Evolutionary conservation across 2,113 vertebrate genomes (phyloP), one percentile per base, ranked within the genome.

Genomic region (Sisor rabdophorus): DNA sequence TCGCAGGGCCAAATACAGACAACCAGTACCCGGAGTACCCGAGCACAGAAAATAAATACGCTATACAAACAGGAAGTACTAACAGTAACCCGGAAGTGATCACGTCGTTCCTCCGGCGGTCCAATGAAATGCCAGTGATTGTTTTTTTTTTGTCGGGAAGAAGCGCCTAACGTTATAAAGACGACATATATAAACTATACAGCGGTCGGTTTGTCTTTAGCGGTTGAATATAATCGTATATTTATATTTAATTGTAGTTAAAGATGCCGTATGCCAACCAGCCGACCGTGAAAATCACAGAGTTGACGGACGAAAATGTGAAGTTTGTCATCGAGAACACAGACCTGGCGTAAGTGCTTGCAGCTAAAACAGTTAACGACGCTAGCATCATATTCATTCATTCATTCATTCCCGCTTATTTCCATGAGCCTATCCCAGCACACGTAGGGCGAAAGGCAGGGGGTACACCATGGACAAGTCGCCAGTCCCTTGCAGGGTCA

Each of bases 271-370:
- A 98, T 78, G 97, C 97, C 26, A 98, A 98, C 87, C 97, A 98
- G 83, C 97, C 97, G 3, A 98, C 96, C 0, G 96, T 98, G 68
- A 95, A 96, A 75, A 97, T 98, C 79, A 97, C 97, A 1, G 97
- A 98, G 80, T 89, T 98, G 30, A 91, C 94, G 0, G 96, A 98
- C 81, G 97, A 98, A 87, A 98, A 98, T 85, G 97, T 98, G 54
- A 98, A 98, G 81, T 98, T 98, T 87, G 94, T 98, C 48, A 95
- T 98, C 70, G 97, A 98, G 88, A 98, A 98, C 83, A 98, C 97
- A 0, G 97, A 98, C 85, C 89, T 98, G 78, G 95, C 96, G 96
- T 98, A 79, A 96, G 95, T 74, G 19, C 48, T 30, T 8, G 0
- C 3, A 11, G 11, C 22, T 53, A 17, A 70, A 20, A 58, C 13